These are phyloP conservation scores for Nephrotoma appendiculata DNA, from an alignment of 2,888 invertebrate genomes.

Conservation along the genomic window DNA sequence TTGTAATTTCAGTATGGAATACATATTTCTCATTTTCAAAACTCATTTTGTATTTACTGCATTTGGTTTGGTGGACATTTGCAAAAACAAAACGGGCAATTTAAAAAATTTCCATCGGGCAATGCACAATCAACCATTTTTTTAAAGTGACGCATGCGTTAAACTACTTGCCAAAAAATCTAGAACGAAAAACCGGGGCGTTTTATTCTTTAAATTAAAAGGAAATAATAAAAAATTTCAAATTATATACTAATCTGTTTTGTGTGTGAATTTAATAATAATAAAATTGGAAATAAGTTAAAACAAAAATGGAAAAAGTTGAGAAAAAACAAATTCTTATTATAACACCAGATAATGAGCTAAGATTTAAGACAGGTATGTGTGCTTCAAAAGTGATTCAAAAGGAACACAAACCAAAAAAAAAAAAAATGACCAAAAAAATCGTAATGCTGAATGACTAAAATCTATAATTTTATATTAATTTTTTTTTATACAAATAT, in stretches of 20 bases:
- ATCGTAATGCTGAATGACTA: neutral
- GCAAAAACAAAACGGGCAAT: neutral
- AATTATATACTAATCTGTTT: neutral
- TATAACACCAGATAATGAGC: neutral
- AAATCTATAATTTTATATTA: neutral
- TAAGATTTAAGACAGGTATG: neutral
- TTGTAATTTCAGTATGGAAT: too few relatives aligned
- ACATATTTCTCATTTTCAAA: too few relatives aligned
- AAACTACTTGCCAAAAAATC: conserved; percentile 3
- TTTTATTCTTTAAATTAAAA: neutral
- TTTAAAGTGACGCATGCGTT: conserved; percentile 5
- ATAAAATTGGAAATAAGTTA: conserved; percentile 2
- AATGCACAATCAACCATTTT: neutral
- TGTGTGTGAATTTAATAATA: neutral
- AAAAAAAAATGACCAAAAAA: neutral
- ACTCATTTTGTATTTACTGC: too few relatives aligned
- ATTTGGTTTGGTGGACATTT: neutral
- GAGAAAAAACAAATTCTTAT: conserved; percentile 1
- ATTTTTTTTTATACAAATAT: neutral
- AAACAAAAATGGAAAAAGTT: neutral
- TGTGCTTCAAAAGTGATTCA: neutral
- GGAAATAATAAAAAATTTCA: neutral
- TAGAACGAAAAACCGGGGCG: conserved; percentile 5
- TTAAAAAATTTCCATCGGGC: neutral
- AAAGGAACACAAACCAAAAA: neutral